Conservation (phyloP, 2,797 vertebrate genomes). For the Amblyraja radiata region DNA sequence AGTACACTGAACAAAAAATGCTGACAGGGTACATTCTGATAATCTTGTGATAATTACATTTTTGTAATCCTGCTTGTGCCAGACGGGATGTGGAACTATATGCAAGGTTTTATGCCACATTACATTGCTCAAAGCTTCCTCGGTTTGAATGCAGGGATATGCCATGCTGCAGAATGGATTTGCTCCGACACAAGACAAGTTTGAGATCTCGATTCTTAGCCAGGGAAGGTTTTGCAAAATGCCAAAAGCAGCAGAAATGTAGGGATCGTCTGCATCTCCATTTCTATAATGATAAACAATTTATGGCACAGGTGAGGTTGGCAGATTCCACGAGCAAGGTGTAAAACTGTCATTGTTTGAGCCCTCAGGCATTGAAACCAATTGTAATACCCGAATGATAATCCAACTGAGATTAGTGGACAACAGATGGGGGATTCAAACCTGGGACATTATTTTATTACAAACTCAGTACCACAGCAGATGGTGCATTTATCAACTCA, state of each 20-base stretch:
- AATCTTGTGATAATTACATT: background rate
- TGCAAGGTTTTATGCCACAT: background rate
- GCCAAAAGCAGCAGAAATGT: background rate
- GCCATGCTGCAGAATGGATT: too few relatives aligned
- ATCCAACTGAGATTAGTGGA: background rate
- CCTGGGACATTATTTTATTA: conserved; percentile 3
- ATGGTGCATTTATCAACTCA: background rate
- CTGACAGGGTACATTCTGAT: background rate
- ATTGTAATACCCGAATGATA: background rate
- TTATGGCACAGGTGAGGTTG: conserved; percentile 6
- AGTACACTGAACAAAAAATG: background rate
- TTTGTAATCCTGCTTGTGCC: background rate
- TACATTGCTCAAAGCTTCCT: background rate
- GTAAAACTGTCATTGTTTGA: background rate
- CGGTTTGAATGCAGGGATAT: background rate
- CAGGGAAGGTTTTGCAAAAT: background rate
- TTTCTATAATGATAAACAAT: background rate
- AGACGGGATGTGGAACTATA: background rate
- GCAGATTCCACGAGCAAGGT: background rate
- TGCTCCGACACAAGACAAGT: background rate
- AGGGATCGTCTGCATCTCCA: background rate
- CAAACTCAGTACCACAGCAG: background rate
- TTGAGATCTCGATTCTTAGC: background rate
- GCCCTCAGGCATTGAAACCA: background rate
- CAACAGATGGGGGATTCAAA: conserved; percentile 25